Percentiles rank a stretch among this genome's conserved stretches.
These are phyloP conservation scores for Diuraphis noxia DNA, from an alignment of 1,140 invertebrate genomes.

Conservation along the genomic window DNA sequence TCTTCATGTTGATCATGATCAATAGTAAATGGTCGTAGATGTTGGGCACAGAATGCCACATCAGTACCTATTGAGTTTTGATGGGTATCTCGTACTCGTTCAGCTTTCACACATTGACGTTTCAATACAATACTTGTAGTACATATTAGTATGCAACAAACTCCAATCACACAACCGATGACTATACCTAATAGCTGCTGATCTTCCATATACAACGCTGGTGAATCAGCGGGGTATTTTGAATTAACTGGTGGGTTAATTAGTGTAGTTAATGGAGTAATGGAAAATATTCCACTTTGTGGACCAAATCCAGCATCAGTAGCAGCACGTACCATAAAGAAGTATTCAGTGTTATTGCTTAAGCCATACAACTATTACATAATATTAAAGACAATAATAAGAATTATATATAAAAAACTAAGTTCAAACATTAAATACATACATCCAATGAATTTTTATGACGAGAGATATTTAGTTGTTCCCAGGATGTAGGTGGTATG, in stretches of 20 bases:
- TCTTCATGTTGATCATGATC: constrained; percentile 22
- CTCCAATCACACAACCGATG: constrained; percentile 59
- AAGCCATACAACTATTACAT: constrained; percentile 60
- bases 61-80: constrained; percentile 51
- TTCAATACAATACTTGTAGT: constrained; percentile 59
- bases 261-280: background rate
- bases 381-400: background rate
- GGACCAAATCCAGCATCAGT: constrained; percentile 64
- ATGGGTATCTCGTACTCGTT: constrained; percentile 17
- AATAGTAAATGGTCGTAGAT: constrained; percentile 55
- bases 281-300: constrained; percentile 57
- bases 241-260: background rate
- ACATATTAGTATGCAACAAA: constrained; percentile 60
- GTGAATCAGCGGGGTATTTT: constrained; percentile 41
- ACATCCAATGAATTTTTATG: constrained; percentile 59
- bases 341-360: constrained; percentile 62
- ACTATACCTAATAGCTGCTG: constrained; percentile 59
- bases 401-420: background rate
- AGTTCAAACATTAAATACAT: constrained; percentile 45
- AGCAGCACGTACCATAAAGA: constrained; percentile 63
- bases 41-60: constrained; percentile 54
- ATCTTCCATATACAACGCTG: constrained; percentile 36
- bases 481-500: constrained; percentile 60
- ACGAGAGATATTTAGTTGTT: constrained; percentile 60
- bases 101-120: constrained; percentile 59